Percentiles rank a stretch among this genome's conserved stretches.
These are phyloP conservation scores for Crossocerus cetratus DNA, from an alignment of 2,888 invertebrate genomes.

Conservation along the genomic window DNA sequence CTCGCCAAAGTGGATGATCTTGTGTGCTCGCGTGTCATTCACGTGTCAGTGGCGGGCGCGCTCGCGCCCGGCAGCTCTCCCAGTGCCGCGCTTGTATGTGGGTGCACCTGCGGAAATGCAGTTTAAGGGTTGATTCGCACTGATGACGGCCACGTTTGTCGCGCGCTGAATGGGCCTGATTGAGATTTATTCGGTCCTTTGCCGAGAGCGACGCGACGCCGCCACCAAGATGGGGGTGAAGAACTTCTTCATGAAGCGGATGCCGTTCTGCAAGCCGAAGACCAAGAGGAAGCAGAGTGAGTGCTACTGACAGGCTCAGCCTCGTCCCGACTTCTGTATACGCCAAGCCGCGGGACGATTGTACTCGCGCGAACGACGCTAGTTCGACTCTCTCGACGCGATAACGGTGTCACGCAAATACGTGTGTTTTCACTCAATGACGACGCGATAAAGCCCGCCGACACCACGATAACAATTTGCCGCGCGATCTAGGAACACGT, in stretches of 20 bases:
- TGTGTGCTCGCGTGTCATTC: no score
- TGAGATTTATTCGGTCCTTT: no score
- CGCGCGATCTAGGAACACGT: background rate
- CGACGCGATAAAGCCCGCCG: background rate
- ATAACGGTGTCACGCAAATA: background rate
- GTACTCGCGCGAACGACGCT: no score
- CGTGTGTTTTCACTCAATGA: constrained; percentile 15
- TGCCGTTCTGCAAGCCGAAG: constrained; percentile 71
- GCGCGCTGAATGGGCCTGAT: no score
- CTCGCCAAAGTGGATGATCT: no score
- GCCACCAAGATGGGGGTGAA: constrained; percentile 68
- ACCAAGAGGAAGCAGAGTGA: constrained; percentile 66
- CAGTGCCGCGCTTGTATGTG: background rate
- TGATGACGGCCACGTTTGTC: background rate
- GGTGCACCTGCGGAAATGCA: background rate
- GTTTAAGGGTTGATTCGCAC: background rate
- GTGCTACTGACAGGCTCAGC: constrained; percentile 7
- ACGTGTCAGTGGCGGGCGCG: no score
- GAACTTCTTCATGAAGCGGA: constrained; percentile 70
- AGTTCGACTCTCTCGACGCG: background rate
- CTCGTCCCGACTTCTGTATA: background rate
- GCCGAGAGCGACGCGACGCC: no score
- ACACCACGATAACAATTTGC: background rate
- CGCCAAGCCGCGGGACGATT: background rate
- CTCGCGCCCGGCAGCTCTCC: no score